Conservation (phyloP, 2,113 vertebrate genomes). For the Tiliqua scincoides region DNA sequence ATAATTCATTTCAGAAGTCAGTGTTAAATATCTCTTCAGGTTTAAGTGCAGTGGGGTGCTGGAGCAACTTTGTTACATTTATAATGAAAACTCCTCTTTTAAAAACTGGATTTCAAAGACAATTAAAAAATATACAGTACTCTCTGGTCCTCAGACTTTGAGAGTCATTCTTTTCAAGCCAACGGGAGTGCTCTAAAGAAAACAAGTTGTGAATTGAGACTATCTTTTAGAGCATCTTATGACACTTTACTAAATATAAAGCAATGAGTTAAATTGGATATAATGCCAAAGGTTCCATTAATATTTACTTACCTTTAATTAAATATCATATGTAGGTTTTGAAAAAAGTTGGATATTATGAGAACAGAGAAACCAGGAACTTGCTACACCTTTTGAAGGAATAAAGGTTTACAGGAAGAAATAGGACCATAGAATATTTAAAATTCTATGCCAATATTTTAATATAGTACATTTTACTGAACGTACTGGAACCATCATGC, state of each 20-base stretch:
- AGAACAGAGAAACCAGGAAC: slow-evolving; percentile 38
- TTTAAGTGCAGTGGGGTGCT: slow-evolving; percentile 33
- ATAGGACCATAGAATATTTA: slow-evolving; percentile 44
- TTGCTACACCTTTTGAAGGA: slow-evolving; percentile 35
- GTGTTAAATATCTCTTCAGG: slow-evolving; percentile 60
- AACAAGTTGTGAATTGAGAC: slow-evolving; percentile 5
- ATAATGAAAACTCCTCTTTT: slow-evolving; percentile 38
- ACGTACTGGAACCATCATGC: slow-evolving; percentile 71
- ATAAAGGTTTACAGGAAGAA: slow-evolving; percentile 32
- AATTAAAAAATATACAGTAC: background rate
- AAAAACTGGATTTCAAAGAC: slow-evolving; percentile 15
- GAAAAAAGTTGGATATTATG: slow-evolving; percentile 13
- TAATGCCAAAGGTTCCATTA: slow-evolving; percentile 15
- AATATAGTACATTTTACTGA: slow-evolving; percentile 65
- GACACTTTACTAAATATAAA: slow-evolving; percentile 33
- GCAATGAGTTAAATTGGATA: slow-evolving; percentile 9
- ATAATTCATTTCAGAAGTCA: slow-evolving; percentile 57
- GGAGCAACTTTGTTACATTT: slow-evolving; percentile 67
- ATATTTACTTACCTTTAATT: slow-evolving; percentile 38
- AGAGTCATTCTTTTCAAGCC: background rate
- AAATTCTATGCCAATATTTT: slow-evolving; percentile 68
- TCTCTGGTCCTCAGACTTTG: background rate
- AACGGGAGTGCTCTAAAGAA: background rate
- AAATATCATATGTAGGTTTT: slow-evolving; percentile 5
- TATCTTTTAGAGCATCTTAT: slow-evolving; percentile 32